Evolutionary conservation across 2,797 vertebrate species (phyloP), one percentile per base, ranked within the genome.

Genomic region (Steatocranus sp.): DNA sequence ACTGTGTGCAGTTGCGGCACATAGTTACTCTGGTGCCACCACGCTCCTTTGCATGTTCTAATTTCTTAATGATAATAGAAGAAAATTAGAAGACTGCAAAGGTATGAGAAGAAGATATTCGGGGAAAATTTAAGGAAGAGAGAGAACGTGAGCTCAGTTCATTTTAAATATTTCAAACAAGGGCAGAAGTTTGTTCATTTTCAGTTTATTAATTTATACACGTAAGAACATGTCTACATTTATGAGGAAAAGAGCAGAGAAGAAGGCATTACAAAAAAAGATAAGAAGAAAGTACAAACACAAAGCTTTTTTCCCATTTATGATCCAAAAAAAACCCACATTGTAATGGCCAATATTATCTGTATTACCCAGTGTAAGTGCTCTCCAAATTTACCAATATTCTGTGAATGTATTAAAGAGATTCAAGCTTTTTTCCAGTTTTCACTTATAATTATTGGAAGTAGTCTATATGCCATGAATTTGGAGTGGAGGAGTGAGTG

Each of bases 31-130:
- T 79, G 78, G 46, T 17, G 25, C 49, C 46, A 18, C 38, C 27
- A 43, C 49, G 8, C 58, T 78, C 96, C 96, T 97, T 97, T 96
- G 96, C 96, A 97, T 97, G 95, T 97, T 95, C 92, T 96, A 95
- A 96, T 97, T 97, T 91, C 93, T 90, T 8, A 82, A 91, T 92
- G 95, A 97, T 95, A 96, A 97, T 94, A 84, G 91, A 89, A 90
- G 93, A 89, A 96, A 95, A 97, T 96, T 93, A 95, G 91, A 91
- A 58, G 68, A 87, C 12, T 80, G 23, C 46, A 79, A n/a, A 50
- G 79, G 76, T 43, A 30, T 82, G 66, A 75, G 82, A 80, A 88
- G 79, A 89, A 90, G 87, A 94, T 56, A 88, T 86, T 76, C 61
- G 6, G 73, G 80, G 20, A 58, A 23, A 53, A n/a, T 73, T 78